Percentiles rank a stretch among this genome's conserved stretches.
phyloP scores from a whole-genome alignment of 2,113 vertebrate species.

The Phoenicopterus ruber region DNA sequence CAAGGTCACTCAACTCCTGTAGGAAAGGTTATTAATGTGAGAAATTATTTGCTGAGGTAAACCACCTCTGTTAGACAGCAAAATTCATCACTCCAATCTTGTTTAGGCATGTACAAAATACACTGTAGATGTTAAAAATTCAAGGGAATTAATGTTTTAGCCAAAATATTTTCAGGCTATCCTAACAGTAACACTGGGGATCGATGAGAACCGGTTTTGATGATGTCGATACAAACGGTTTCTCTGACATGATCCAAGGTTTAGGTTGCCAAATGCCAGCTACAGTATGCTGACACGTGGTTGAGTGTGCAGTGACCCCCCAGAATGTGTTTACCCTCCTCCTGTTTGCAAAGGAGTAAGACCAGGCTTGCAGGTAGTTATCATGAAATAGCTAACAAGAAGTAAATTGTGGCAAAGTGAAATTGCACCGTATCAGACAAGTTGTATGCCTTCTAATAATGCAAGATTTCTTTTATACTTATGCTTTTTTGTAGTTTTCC shows the following conservation, averaged over 20 bases:
- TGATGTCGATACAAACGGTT: neutral
- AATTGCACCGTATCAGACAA: neutral
- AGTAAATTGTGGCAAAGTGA: neutral
- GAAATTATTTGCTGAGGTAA: slow-evolving; percentile 71
- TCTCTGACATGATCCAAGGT: neutral
- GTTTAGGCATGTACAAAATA: slow-evolving; percentile 49
- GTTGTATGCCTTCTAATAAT: neutral
- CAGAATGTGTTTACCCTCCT: neutral
- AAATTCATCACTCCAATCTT: slow-evolving; percentile 65
- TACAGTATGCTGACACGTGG: accelerated
- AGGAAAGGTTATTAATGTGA: slow-evolving; percentile 64
- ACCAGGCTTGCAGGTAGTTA: neutral
- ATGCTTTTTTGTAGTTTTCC: accelerated
- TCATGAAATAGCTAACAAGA: neutral
- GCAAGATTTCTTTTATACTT: neutral
- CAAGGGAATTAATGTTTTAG: slow-evolving; percentile 12
- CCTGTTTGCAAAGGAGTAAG: neutral
- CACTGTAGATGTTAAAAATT: slow-evolving; percentile 4
- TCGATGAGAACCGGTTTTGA: neutral
- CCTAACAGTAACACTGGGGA: neutral
- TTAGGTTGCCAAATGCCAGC: neutral
- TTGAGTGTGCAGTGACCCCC: neutral
- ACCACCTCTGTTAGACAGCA: slow-evolving; percentile 52
- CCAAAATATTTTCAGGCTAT: slow-evolving; percentile 20
- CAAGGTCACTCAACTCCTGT: slow-evolving; percentile 51